Conservation (phyloP, 2,113 vertebrate genomes). For the Actenoides hombroni region DNA sequence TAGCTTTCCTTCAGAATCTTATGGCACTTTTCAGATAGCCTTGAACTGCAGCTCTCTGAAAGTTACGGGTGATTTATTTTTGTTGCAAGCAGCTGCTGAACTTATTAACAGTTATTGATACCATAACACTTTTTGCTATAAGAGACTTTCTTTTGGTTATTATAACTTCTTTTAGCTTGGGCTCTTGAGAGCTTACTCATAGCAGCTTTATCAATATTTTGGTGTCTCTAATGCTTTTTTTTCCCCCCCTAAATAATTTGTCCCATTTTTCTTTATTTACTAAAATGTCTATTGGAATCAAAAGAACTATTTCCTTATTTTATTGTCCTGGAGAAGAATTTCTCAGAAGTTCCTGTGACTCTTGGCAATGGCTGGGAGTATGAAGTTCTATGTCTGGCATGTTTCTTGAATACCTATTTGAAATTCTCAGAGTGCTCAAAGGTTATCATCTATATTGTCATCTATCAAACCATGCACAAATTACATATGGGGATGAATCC, state of each 20-base stretch:
- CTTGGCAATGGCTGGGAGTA: background rate
- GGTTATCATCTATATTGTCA: background rate
- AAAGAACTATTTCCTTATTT: background rate
- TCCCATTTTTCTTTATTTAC: conserved; percentile 48
- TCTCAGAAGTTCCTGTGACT: background rate
- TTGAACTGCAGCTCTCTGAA: background rate
- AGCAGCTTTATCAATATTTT: background rate
- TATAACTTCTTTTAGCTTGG: background rate
- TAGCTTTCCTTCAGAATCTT: background rate
- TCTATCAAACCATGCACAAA: background rate
- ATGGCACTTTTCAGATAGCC: background rate
- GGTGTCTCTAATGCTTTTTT: background rate
- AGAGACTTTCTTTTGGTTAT: conserved; percentile 1
- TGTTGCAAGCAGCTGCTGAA: background rate
- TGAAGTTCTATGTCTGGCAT: background rate
- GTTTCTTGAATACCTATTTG: background rate
- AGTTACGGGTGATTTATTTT: conserved; percentile 3
- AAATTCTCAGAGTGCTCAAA: background rate
- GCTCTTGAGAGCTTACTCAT: background rate
- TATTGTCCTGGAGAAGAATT: background rate
- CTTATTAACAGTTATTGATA: conserved; percentile 27
- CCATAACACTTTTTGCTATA: background rate
- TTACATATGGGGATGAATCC: background rate
- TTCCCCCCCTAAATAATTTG: background rate
- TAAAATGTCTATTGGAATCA: background rate